These are phyloP conservation scores for Syndactyla subalaris DNA, from an alignment of 2,797 vertebrate species.

Conservation along the genomic window DNA sequence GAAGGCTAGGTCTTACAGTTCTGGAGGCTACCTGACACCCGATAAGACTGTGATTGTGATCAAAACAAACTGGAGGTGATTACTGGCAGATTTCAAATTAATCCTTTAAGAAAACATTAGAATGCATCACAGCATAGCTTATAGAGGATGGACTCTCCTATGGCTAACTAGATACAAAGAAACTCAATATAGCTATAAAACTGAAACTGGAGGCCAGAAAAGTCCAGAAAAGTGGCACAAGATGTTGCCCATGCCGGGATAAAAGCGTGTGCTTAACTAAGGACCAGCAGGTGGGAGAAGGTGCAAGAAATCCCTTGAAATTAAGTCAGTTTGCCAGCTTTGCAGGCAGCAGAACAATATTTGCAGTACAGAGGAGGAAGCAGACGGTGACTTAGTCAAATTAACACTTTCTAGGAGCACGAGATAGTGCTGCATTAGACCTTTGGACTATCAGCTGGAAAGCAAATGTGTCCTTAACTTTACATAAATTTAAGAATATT, in stretches of 20 bases:
- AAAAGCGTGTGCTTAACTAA: background rate
- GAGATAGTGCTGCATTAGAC: background rate
- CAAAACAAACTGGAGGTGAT: conserved; percentile 48
- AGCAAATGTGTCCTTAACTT: background rate
- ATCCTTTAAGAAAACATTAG: conserved; percentile 60
- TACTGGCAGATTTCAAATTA: conserved; percentile 51
- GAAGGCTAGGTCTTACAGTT: background rate
- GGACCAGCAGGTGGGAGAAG: background rate
- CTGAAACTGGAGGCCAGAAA: background rate
- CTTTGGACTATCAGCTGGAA: background rate
- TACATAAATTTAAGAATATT: background rate
- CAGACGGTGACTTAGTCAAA: background rate
- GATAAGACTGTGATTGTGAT: conserved; percentile 37
- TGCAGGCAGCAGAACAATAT: background rate
- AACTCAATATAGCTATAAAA: background rate
- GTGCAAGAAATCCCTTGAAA: conserved; percentile 12
- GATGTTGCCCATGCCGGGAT: background rate
- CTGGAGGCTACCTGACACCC: conserved; percentile 37
- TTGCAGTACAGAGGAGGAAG: background rate
- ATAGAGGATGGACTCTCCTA: background rate
- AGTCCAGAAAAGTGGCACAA: background rate
- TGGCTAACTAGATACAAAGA: background rate
- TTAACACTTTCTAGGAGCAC: background rate
- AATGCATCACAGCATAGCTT: conserved; percentile 25
- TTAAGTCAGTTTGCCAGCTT: background rate